Evolutionary conservation across 2,888 invertebrate species (phyloP), one percentile per base, ranked within the genome.

Genomic region (Parnassius glacialis): DNA sequence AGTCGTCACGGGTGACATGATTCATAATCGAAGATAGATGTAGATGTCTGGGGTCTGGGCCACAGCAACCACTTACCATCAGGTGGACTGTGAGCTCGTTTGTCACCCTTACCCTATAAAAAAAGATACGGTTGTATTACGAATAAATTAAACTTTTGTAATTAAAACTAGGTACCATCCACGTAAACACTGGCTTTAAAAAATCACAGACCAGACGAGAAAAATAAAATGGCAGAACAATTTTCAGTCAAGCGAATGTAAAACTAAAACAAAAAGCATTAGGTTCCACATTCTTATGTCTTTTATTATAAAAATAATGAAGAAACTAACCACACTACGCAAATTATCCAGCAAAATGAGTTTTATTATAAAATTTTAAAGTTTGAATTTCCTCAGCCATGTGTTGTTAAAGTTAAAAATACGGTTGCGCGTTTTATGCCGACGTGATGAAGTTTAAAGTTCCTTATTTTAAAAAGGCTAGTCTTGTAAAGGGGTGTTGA

Each of bases 401-500:
- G 45, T 44, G 13, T 47, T 10, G 51, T 56, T 16, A 43, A 44
- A 47, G 20, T 56, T 47, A 20, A 20, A 20, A 60, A 59, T 57
- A 54, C 45, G 44, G 51, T 53, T 57, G 57, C 42, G 20, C 60
- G 48, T 61, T 57, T 44, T 61, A 56, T 52, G 51, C 13, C 10
- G 50, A 41, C 51, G 50, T 5, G 61, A 43, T 61, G 52, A 56
- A 55, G 51, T 50, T 16, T 44, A 51, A 51, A 55, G 50, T 55
- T 51, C 43, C 10, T 50, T 41, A n/a, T 44, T 45, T 10, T 41
- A 20, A 50, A 16, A 43, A 53, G 50, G 59, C 12, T 56, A 52
- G 57, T 51, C 57, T 55, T 67, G 67, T 13, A 65, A 65, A 67
- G 65, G 56, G 62, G 59, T 52, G 64, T 60, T 68, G 67, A 70